Evolutionary conservation across 2,797 vertebrate genomes (phyloP), one percentile per base, ranked within the genome.

Genomic region (Chelmon rostratus): DNA sequence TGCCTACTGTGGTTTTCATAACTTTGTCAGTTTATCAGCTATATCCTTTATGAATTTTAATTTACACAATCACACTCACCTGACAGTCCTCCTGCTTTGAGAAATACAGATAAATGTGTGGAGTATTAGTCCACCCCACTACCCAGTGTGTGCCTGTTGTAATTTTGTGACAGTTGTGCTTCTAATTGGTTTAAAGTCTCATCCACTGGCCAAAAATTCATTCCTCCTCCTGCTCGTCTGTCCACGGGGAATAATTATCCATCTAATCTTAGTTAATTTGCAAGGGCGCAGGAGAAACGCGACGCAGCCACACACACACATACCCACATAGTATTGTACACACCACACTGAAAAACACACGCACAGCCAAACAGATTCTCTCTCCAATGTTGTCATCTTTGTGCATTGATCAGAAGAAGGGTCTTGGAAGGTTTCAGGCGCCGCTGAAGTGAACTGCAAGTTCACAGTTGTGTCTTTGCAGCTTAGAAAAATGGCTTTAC

Each of bases 201-300:
- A 59, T 72, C 88, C 76, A 84, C 67, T 44, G 75, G 80, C 69
- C 69, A 73, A 50, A 78, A 78, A 68, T 40, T 21, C 18, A 67
- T 79, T 79, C 40, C 53, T 57, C 46, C 49, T 63, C 25, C 38
- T 69, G 73, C 73, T 72, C 61, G 58, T 76, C 53, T 61, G 49
- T 82, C 87, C 71, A 62, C 12, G 1, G 78, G 78, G 79, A 82
- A 66, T 79, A 88, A 89, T 83, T 83, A 83, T 82, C 35, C 73
- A 65, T 46, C 66, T 64, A 68, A 52, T 73, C 63, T 73, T 53
- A 52, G 62, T 75, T 81, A 56, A 80, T 82, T 79, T 84, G 69
- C 63, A 68, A 66, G 44, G 37, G 40, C 69, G 56, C 37, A 54
- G 52, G 67, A 83, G 54, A 68, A 64, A 57, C 73, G 23, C 11